phyloP scores from a whole-genome alignment of 2,797 vertebrate genomes.

The Coccyzus lansbergi region DNA sequence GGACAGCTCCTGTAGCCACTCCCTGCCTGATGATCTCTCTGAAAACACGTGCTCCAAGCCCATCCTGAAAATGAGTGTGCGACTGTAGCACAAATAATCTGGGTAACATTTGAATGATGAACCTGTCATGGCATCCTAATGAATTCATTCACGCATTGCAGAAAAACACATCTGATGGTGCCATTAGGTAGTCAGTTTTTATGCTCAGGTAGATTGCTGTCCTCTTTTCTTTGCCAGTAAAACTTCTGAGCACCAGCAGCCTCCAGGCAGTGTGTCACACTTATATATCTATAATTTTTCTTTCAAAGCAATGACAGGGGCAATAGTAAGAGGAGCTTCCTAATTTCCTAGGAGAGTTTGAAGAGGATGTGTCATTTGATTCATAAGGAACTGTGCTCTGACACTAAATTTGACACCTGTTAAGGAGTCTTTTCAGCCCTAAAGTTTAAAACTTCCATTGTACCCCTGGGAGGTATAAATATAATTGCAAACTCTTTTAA shows the following conservation, averaged over 20 bases:
- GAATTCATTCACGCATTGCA: not conserved
- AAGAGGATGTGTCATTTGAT: conserved; percentile 1
- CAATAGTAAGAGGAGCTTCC: conserved; percentile 37
- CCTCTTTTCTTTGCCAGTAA: not conserved
- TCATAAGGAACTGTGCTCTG: not conserved
- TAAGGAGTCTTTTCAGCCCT: conserved; percentile 3
- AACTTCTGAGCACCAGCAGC: not conserved
- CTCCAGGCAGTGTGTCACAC: not conserved
- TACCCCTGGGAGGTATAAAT: conserved; percentile 5
- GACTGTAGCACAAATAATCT: not conserved
- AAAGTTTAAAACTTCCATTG: conserved; percentile 23
- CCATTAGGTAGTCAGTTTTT: not conserved
- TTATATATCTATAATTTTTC: not conserved
- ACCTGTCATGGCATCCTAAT: not conserved
- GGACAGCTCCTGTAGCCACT: not conserved
- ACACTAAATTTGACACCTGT: conserved; percentile 5
- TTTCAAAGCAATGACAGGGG: conserved; percentile 18
- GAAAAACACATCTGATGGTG: not conserved
- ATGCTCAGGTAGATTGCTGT: not conserved
- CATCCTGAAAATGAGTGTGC: not conserved
- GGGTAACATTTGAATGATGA: not conserved
- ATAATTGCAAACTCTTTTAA: not conserved
- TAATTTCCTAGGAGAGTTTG: conserved; percentile 14
- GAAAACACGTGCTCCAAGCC: not conserved
- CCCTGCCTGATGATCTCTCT: not conserved